Evolutionary conservation across 2,888 invertebrate genomes (phyloP).

Genomic region (Leptarthrus brevirostris): DNA sequence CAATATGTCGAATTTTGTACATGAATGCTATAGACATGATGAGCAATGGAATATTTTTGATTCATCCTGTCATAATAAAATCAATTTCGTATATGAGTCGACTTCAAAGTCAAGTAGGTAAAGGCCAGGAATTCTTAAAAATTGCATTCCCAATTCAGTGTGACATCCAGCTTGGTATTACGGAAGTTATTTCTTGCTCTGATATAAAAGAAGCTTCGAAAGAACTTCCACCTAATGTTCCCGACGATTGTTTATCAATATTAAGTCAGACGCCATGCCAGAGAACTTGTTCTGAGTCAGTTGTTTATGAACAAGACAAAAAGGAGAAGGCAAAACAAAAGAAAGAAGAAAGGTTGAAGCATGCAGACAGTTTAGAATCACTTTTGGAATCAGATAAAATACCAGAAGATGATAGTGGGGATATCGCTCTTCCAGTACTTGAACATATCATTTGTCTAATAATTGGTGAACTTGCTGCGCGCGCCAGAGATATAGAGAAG

Average conservation of each 20-base stretch:
- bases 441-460: slow-evolving; percentile 58
- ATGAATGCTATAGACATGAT: slow-evolving; percentile 66
- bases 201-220: not conserved
- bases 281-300: slow-evolving; percentile 54
- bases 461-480: slow-evolving; percentile 56
- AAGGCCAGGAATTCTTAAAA: not conserved
- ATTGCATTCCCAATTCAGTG: slow-evolving; percentile 41
- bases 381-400: slow-evolving; percentile 59
- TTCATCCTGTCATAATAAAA: slow-evolving; percentile 72
- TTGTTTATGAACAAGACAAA: slow-evolving; percentile 50
- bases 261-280: slow-evolving; percentile 55
- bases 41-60: slow-evolving; percentile 64
- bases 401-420: slow-evolving; percentile 57
- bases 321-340: slow-evolving; percentile 51
- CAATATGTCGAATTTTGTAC: slow-evolving; percentile 69
- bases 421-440: slow-evolving; percentile 59
- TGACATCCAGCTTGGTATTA: not conserved
- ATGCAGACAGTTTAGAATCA: slow-evolving; percentile 60
- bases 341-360: not conserved
- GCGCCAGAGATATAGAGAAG: slow-evolving; percentile 5
- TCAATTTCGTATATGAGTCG: slow-evolving; percentile 57
- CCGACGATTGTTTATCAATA: slow-evolving; percentile 53
- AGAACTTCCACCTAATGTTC: not conserved
- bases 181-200: slow-evolving; percentile 10
- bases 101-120: not conserved